Conservation (phyloP, 2,888 invertebrate species). For the Euplagia quadripunctaria region DNA sequence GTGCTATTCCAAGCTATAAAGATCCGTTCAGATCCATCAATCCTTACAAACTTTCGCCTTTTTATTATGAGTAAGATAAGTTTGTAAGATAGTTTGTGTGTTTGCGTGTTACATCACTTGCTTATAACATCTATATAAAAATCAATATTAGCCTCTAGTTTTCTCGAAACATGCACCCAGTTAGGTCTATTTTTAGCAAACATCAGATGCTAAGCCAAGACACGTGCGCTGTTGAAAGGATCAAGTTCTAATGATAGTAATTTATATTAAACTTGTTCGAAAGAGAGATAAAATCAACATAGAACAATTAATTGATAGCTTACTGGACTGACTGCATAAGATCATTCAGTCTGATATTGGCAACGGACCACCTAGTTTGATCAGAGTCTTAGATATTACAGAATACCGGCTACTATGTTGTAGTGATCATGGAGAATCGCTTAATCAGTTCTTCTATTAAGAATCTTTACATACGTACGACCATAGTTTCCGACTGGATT, state of each 20-base stretch:
- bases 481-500: too few species aligned
- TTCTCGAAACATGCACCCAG: constrained; percentile 10
- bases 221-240: constrained; percentile 12
- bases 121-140: neutral
- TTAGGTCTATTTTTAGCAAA: constrained; percentile 62
- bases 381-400: constrained; percentile 21
- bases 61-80: too few species aligned
- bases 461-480: neutral
- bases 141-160: neutral
- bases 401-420: constrained; percentile 4
- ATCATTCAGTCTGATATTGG: constrained; percentile 38
- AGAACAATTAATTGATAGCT: constrained; percentile 50
- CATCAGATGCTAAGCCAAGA: constrained; percentile 9
- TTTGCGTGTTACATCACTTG: neutral
- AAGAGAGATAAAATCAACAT: constrained; percentile 32
- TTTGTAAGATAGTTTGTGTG: too few species aligned
- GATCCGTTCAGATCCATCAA: too few species aligned
- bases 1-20: too few species aligned
- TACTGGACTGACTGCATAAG: constrained; percentile 41
- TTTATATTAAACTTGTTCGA: constrained; percentile 22
- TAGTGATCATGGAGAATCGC: neutral
- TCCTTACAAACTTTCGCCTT: too few species aligned
- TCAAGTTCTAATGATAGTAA: constrained; percentile 17
- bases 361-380: constrained; percentile 47
- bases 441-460: neutral